Percentiles rank a stretch among this genome's conserved stretches.
phyloP scores from a whole-genome alignment of 2,888 invertebrate genomes.

The Lordiphosa andalusiaca region DNA sequence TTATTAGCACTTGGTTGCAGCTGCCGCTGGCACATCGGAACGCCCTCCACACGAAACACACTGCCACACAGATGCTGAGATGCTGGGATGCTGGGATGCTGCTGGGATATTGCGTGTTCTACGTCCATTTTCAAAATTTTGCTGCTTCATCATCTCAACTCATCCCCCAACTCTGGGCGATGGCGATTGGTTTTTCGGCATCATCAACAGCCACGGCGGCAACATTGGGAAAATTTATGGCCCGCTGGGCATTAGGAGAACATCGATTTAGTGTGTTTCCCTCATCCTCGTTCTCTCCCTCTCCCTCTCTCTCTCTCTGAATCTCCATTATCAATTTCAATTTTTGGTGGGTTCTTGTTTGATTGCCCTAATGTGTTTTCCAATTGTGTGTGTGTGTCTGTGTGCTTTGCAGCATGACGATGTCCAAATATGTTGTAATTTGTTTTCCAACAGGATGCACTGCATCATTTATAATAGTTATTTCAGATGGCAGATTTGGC shows the following conservation, averaged over 20 bases:
- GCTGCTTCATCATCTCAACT: slow-evolving; percentile 63
- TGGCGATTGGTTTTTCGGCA: slow-evolving; percentile 21
- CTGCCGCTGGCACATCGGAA: slow-evolving; percentile 55
- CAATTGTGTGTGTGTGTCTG: slow-evolving; percentile 49
- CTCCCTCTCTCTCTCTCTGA: slow-evolving; percentile 1
- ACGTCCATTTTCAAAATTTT: slow-evolving; percentile 68
- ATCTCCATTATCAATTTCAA: slow-evolving; percentile 69
- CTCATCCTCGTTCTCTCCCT: slow-evolving; percentile 4
- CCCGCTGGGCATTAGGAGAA: slow-evolving; percentile 64
- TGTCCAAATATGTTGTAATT: slow-evolving; percentile 64
- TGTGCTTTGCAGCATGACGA: slow-evolving; percentile 43
- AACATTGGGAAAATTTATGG: slow-evolving; percentile 66
- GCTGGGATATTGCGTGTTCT: slow-evolving; percentile 65
- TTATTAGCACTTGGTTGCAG: slow-evolving; percentile 77
- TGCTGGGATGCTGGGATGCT: too few relatives aligned
- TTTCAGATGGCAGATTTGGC: neutral
- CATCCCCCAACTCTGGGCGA: slow-evolving; percentile 12
- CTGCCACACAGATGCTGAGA: slow-evolving; percentile 10
- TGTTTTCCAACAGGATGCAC: slow-evolving; percentile 56
- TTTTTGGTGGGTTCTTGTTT: slow-evolving; percentile 62
- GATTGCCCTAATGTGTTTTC: slow-evolving; percentile 68
- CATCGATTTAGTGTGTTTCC: slow-evolving; percentile 60
- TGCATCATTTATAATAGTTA: slow-evolving; percentile 63
- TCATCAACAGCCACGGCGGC: slow-evolving; percentile 40
- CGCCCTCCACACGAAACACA: slow-evolving; percentile 25